Conservation (phyloP, 2,797 vertebrate species). For the Ceryle rudis region DNA sequence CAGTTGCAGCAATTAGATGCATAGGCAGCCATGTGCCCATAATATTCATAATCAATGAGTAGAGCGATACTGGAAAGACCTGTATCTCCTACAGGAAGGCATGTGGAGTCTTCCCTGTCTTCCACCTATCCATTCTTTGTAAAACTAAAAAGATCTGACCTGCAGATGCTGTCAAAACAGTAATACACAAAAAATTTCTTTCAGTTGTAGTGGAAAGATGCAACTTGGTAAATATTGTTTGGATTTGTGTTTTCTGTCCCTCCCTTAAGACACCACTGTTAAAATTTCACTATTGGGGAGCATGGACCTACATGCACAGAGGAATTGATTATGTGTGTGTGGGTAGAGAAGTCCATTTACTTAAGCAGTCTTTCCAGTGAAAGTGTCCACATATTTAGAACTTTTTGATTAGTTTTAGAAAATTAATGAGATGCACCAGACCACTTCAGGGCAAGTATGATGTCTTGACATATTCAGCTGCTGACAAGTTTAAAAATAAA, state of each 20-base stretch:
- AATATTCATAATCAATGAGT: neutral
- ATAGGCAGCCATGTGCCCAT: neutral
- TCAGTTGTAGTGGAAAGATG: neutral
- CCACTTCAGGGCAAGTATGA: neutral
- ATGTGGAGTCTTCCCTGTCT: neutral
- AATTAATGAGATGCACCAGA: neutral
- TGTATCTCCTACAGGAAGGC: neutral
- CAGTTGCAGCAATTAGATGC: neutral
- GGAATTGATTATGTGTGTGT: neutral
- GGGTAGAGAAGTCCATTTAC: neutral
- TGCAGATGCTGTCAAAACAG: neutral
- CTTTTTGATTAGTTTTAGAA: slow-evolving; percentile 11
- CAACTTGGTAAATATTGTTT: neutral
- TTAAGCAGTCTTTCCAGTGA: neutral
- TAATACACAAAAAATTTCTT: neutral
- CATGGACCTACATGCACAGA: neutral
- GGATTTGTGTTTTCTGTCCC: neutral
- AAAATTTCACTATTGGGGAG: neutral
- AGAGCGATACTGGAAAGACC: neutral
- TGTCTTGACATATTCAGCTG: neutral
- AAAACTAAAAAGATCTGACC: neutral
- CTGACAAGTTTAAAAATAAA: neutral
- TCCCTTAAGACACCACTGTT: neutral
- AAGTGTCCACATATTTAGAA: neutral
- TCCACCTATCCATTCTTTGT: neutral